These are phyloP conservation scores for Parochlus steinenii DNA, from an alignment of 2,888 invertebrate genomes.

Conservation along the genomic window DNA sequence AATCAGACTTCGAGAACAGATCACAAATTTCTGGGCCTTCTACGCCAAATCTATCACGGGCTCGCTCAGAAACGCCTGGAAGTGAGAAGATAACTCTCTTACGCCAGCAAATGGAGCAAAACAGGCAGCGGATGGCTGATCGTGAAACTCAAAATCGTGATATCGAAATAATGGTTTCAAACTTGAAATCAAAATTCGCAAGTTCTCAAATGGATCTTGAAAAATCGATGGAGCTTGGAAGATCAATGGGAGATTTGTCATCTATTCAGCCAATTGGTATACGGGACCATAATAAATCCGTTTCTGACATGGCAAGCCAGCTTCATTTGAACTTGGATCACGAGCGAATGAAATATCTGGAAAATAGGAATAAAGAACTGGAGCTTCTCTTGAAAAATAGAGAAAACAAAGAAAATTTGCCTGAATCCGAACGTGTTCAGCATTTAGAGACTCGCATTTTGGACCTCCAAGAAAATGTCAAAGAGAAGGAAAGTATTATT, in stretches of 20 bases:
- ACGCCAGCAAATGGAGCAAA: slow-evolving; percentile 36
- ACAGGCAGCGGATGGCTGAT: slow-evolving; percentile 35
- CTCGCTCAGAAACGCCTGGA: slow-evolving; percentile 26
- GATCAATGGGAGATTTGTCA: slow-evolving; percentile 27
- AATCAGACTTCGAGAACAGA: slow-evolving; percentile 5
- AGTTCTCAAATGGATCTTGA: slow-evolving; percentile 30
- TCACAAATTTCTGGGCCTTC: slow-evolving; percentile 3
- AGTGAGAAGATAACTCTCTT: slow-evolving; percentile 36
- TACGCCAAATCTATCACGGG: slow-evolving; percentile 4
- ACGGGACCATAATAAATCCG: slow-evolving; percentile 24
- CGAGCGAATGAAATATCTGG: slow-evolving; percentile 24
- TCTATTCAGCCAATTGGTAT: slow-evolving; percentile 17
- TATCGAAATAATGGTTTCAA: slow-evolving; percentile 35
- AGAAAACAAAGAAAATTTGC: slow-evolving; percentile 17
- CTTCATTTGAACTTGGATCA: slow-evolving; percentile 21
- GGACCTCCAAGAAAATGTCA: slow-evolving; percentile 67
- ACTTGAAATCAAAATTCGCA: slow-evolving; percentile 36
- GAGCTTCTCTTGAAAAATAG: slow-evolving; percentile 25
- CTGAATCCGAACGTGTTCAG: slow-evolving; percentile 13
- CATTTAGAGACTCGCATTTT: slow-evolving; percentile 33
- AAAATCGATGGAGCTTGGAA: slow-evolving; percentile 24
- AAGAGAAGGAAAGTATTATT: slow-evolving; percentile 70
- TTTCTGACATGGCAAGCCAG: slow-evolving; percentile 22
- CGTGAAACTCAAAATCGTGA: slow-evolving; percentile 34
- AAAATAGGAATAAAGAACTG: slow-evolving; percentile 25